Evolutionary conservation across 2,888 invertebrate species (phyloP).

Genomic region (Plebejus argus): DNA sequence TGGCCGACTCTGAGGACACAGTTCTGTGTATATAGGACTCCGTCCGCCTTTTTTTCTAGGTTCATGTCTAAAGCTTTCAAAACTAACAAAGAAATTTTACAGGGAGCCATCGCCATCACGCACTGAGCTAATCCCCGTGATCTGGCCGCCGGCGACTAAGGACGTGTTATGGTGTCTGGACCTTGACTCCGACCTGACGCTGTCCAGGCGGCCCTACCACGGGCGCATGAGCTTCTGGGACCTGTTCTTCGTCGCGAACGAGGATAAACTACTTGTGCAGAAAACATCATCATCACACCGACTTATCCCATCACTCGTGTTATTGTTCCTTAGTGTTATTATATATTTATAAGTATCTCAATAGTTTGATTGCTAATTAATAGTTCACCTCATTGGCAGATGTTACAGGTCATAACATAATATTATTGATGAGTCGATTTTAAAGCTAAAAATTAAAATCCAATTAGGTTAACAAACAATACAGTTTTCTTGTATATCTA

Average conservation of each 20-base stretch:
- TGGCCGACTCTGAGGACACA: no score
- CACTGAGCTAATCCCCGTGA: conserved; percentile 51
- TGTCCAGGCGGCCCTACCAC: conserved; percentile 47
- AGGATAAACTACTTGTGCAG: conserved; percentile 30
- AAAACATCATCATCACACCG: background rate
- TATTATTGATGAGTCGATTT: no score
- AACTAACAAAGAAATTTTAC: conserved; percentile 30
- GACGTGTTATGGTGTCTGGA: conserved; percentile 47
- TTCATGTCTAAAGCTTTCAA: no score
- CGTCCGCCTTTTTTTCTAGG: no score
- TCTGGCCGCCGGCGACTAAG: conserved; percentile 52
- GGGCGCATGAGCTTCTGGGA: conserved; percentile 55
- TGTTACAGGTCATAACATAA: no score
- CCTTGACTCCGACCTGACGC: conserved; percentile 45
- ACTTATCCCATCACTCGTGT: background rate
- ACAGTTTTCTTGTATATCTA: no score
- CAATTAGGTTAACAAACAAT: no score
- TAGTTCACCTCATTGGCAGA: no score
- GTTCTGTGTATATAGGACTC: no score
- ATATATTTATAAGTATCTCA: background rate
- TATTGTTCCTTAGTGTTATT: background rate
- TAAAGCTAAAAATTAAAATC: no score
- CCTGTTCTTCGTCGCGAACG: conserved; percentile 49
- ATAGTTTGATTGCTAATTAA: background rate
- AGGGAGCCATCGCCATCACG: conserved; percentile 57